These are phyloP conservation scores for Griposia aprilina DNA, from an alignment of 2,888 invertebrate genomes.

Conservation along the genomic window DNA sequence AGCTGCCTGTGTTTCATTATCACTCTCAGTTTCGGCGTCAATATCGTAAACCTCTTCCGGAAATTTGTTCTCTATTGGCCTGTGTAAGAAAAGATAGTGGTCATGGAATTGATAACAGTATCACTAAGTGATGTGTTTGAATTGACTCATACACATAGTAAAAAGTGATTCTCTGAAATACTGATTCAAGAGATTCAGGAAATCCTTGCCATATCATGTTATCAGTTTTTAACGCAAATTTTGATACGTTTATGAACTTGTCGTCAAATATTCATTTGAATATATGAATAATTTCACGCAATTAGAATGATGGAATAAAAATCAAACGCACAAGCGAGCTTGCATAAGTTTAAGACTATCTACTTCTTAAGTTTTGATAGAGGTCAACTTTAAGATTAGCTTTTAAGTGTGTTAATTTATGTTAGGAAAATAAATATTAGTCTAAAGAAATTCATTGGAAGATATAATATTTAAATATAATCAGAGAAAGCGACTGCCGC, in stretches of 20 bases:
- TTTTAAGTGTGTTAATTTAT: constrained; percentile 3
- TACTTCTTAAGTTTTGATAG: not conserved
- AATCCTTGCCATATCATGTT: constrained; percentile 14
- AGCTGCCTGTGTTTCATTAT: constrained; percentile 93
- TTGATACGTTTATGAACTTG: not conserved
- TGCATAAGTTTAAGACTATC: constrained; percentile 11
- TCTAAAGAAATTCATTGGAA: constrained; percentile 8
- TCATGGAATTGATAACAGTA: constrained; percentile 54
- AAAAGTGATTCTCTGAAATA: constrained; percentile 45
- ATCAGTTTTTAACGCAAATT: constrained; percentile 23
- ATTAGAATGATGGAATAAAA: not conserved
- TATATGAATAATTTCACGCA: not conserved
- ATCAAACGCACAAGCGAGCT: not conserved
- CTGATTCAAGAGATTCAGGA: constrained; percentile 43
- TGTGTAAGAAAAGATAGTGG: constrained; percentile 67
- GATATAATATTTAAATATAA: constrained; percentile 37
- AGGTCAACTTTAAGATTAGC: constrained; percentile 18
- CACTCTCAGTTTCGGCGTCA: constrained; percentile 95
- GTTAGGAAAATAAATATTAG: constrained; percentile 18
- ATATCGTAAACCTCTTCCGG: constrained; percentile 97
- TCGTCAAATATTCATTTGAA: constrained; percentile 8
- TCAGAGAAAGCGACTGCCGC: constrained; percentile 52
- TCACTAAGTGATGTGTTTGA: constrained; percentile 23
- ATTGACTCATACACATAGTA: constrained; percentile 35
- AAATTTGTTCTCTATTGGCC: constrained; percentile 83